phyloP scores from a whole-genome alignment of 2,797 vertebrate genomes.

The Chrysocyon brachyurus region DNA sequence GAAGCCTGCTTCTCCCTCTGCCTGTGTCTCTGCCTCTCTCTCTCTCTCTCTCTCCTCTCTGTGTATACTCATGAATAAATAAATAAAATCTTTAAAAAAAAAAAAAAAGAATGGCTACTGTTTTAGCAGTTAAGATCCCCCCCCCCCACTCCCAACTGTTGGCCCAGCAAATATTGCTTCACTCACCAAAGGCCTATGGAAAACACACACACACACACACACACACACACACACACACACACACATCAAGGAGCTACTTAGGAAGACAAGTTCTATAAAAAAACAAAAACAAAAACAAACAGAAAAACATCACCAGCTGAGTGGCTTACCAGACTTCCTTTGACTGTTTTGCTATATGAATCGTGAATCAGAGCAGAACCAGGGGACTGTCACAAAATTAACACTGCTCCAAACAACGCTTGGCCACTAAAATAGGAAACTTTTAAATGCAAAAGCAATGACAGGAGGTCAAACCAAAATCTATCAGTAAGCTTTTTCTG shows the following conservation, averaged over 20 bases:
- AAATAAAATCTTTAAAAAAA: no score
- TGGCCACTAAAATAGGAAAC: neutral
- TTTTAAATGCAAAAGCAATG: neutral
- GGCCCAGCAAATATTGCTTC: conserved; percentile 53
- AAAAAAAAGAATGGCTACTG: conserved; percentile 4
- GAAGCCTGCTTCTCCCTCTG: no score
- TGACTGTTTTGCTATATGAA: neutral
- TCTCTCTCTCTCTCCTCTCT: no score
- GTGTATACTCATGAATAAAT: no score
- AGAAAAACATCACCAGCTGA: neutral
- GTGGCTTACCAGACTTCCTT: neutral
- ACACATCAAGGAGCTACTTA: neutral
- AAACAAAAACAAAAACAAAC: neutral
- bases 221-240: neutral
- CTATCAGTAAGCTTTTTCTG: neutral
- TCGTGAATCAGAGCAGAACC: neutral
- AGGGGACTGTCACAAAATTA: neutral
- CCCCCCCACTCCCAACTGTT: neutral
- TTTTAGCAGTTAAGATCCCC: conserved; percentile 42
- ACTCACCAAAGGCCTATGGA: neutral
- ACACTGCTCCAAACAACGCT: neutral
- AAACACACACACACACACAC: no score
- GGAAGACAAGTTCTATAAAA: conserved; percentile 4
- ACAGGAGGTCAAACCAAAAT: neutral
- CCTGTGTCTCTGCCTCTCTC: no score